Base-by-base conservation (phyloP, 2,888 invertebrate genomes). In the Tenthredo scrophulariae region DNA sequence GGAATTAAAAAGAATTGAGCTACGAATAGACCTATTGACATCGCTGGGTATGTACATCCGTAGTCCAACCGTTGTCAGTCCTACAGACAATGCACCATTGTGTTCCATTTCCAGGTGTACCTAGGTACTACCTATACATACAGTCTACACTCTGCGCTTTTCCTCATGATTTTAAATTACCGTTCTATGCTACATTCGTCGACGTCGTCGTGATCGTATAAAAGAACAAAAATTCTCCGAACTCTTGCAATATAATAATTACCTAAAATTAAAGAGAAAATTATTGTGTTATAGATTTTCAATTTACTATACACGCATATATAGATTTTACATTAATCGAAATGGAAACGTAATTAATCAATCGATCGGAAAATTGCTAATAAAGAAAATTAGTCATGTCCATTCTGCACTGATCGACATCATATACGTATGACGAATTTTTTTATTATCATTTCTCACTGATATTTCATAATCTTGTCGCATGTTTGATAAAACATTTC, bases 51-150 rank as follows among this genome's bases (percentile, higher is more conserved):
- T 54, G 77, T 88, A 89, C 91, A 90, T 90, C 90, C 90, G 91
- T 89, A 77, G 58, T 80, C 89, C 91, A 90, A 88, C 87, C 88
- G 86, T 89, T 88, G 88, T 88, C 88, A 89, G 88, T 90, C 85
- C 70, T 86, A 84, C 86, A 88, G 88, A 91, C 90, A 91, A 91
- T 91, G 88, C 87, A 58, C 89, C 87, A 90, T 91, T 91, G 91
- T 91, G 86, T 87, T 86, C 87, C 86, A 87, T 88, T 91, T 90
- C 90, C 90, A 91, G 88, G 89, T 90, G 89, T 88, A 88, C 87
- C 87, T 87, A 70, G 33, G 33, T 37, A 18, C n/a, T 79, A 54
- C 54, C 18, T 82, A 83, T 70, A 75, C 29, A n/a, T n/a, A n/a
- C n/a, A n/a, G n/a, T n/a, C 46, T 75, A 75, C 75, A 46, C 75